phyloP scores from a whole-genome alignment of 2,888 invertebrate species.

The Pristionchus mayeri region DNA sequence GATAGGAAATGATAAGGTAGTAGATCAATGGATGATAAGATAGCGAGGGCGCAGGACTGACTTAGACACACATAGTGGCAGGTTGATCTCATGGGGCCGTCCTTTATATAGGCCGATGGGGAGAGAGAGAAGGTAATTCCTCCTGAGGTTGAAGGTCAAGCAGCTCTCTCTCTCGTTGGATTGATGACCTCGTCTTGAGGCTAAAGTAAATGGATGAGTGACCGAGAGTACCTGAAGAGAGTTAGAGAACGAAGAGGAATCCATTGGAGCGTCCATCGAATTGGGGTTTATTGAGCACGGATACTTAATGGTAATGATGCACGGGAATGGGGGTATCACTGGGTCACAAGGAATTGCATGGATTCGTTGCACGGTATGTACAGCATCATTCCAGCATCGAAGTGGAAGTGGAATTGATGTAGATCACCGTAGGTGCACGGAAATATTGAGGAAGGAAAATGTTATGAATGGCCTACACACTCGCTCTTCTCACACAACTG shows the following conservation, averaged over 20 bases:
- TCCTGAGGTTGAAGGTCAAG: slow-evolving; percentile 41
- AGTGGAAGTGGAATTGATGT: not conserved
- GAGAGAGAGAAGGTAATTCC: slow-evolving; percentile 34
- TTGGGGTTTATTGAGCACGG: slow-evolving; percentile 31
- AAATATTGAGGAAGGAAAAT: not conserved
- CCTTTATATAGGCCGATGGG: slow-evolving; percentile 18
- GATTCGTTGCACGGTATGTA: not conserved
- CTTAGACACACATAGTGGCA: not conserved
- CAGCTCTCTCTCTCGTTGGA: too few species aligned
- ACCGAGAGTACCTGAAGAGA: slow-evolving; percentile 27
- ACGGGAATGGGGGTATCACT: slow-evolving; percentile 14
- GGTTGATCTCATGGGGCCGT: slow-evolving; percentile 14
- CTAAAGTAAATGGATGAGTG: slow-evolving; percentile 24
- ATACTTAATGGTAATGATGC: slow-evolving; percentile 17
- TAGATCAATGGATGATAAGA: slow-evolving; percentile 1
- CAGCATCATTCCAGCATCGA: not conserved
- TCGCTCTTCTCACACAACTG: too few species aligned
- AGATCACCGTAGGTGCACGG: not conserved
- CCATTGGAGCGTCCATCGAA: not conserved
- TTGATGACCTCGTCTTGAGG: slow-evolving; percentile 29
- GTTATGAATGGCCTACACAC: too few species aligned
- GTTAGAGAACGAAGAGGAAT: not conserved
- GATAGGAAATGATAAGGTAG: slow-evolving; percentile 22
- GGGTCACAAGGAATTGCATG: not conserved
- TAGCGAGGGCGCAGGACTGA: not conserved